Evolutionary conservation across 1,140 invertebrate genomes (phyloP), one percentile per base, ranked within the genome.

Genomic region (Drosophila busckii): DNA sequence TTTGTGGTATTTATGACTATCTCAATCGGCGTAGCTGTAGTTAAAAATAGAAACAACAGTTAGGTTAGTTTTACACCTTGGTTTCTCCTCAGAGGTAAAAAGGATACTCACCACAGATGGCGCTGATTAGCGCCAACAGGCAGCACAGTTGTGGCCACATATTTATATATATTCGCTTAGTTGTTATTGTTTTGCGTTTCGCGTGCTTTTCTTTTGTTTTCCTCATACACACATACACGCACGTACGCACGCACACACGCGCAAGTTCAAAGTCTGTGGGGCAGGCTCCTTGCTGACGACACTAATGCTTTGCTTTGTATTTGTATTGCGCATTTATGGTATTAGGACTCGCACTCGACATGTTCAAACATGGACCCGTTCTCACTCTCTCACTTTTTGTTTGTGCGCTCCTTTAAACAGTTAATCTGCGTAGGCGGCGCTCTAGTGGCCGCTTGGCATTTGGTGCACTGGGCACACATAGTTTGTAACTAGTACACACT

Each of bases 151-250:
- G 32, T 28, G 34, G 44, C 35, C 40, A 75, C 60, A 80, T 80
- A 44, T 50, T 68, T 15, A 42, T 62, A n/a, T 48, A 16, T 54
- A 10, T 26, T 34, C 25, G 28, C n/a, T 25, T 48, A 53, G 44
- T 41, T 34, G 17, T 68, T 73, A 56, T 69, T 69, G 69, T 70
- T 71, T 76, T 61, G n/a, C 48, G 41, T 38, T 29, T 49, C 53
- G 17, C 48, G 40, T 31, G 59, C 38, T 82, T 80, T 71, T 73
- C 69, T 80, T 82, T 80, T 82, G 63, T 80, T 82, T 80, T 82
- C 42, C 69, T 34, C 67, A 46, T 35, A 45, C 65, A 37, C 58
- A 55, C 69, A 61, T 34, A 40, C 29, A 52, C 35, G 28, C 20
- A 45, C 22, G 12, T 29, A 42, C 20, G 5, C 16, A 48, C 46